Conservation (phyloP, 64 coral and sea anemone genomes). For the Porites australiensis region DNA sequence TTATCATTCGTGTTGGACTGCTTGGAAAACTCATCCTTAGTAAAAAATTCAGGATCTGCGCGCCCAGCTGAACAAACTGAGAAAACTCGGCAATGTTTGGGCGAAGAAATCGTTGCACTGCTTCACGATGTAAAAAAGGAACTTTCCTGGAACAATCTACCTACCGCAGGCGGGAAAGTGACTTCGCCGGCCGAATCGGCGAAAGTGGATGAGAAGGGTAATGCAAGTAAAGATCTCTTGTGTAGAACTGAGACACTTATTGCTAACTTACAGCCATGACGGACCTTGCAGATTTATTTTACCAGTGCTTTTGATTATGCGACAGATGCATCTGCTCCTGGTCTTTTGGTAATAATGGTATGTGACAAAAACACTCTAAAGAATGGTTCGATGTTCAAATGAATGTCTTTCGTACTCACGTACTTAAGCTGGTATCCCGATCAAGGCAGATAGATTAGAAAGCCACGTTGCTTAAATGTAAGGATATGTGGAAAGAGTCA, state of each 20-base stretch:
- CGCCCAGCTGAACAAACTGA: not conserved
- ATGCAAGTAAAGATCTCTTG: not conserved
- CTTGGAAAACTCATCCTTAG: not conserved
- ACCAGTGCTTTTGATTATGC: too few relatives aligned
- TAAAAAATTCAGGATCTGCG: not conserved
- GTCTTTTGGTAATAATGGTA: too few relatives aligned
- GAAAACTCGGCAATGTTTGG: not conserved
- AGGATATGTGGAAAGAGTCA: too few relatives aligned
- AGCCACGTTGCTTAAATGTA: too few relatives aligned
- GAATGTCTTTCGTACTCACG: too few relatives aligned
- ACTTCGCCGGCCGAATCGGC: not conserved
- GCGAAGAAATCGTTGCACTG: not conserved
- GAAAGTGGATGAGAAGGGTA: not conserved
- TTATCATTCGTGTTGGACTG: constrained; percentile 4
- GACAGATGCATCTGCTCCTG: too few relatives aligned
- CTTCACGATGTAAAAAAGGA: not conserved
- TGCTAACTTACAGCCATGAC: not conserved
- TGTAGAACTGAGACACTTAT: not conserved
- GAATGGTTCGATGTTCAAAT: too few relatives aligned
- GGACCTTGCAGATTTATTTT: not conserved
- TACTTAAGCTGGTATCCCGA: too few relatives aligned
- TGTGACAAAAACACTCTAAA: too few relatives aligned
- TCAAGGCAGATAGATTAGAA: too few relatives aligned
- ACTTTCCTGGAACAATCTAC: too few relatives aligned
- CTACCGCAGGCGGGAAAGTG: too few relatives aligned